Base-by-base conservation (phyloP, 1,140 invertebrate genomes). In the Drosophila leontia region DNA sequence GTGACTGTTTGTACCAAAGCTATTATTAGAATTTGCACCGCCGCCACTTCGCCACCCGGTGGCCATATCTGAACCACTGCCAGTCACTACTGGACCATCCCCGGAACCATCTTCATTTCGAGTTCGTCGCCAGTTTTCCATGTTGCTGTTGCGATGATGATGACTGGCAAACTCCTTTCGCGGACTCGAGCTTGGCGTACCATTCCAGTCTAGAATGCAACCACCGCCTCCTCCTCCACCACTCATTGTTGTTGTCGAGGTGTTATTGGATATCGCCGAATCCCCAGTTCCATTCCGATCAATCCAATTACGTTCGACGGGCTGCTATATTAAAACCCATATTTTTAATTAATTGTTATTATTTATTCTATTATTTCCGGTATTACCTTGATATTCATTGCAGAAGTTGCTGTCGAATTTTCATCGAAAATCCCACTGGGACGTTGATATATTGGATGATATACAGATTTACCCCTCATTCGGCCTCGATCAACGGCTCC, bases 81-180 rank as follows among this genome's bases (percentile, higher is more conserved):
- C 11, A 23, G 55, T 44, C 19, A 34, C 35, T 19, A 58, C 47
- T 23, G 77, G 64, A 2, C 70, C 79, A 55, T 92, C 91, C 3
- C 81, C 81, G 3, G 82, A 81, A 7, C 82, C 91, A 78, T 95
- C 94, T 68, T 94, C 93, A 78, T 93, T 92, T 56, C 95, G 92
- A 81, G 94, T 94, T 75, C 95, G 91, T 78, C 95, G 91, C 95
- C 95, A 95, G 92, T 95, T 95, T 75, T 94, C 95, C 90, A 94
- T 94, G 92, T 94, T 94, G 35, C 94, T 94, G 92, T 94, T 94
- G 37, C 94, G 93, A 50, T 93, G 93, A 92, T 94, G 94, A 68
- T 94, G 94, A 63, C 85, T 86, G 13, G 93, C 94, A 35, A 94
- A 93, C 55, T 95, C 96, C 77, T 95, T 95, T 50, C 95, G 93